phyloP scores from a whole-genome alignment of 2,888 invertebrate genomes.

The Gortyna flavago region DNA sequence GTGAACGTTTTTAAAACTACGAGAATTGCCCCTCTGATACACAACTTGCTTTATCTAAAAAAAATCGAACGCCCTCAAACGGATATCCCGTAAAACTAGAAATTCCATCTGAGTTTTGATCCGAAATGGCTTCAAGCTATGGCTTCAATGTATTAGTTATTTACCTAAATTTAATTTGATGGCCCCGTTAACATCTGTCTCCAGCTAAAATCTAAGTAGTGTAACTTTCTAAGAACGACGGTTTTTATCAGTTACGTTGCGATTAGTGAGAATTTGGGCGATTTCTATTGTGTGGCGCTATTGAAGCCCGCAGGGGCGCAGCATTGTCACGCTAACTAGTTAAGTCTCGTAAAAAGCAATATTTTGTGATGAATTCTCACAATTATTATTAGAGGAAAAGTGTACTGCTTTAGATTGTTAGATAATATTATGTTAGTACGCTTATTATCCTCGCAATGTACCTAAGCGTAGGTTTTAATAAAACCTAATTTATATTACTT shows the following conservation, averaged over 20 bases:
- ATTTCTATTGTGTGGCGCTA: slow-evolving; percentile 36
- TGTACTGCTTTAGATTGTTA: slow-evolving; percentile 33
- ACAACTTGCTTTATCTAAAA: not conserved
- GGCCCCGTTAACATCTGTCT: slow-evolving; percentile 1
- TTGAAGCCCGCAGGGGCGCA: slow-evolving; percentile 13
- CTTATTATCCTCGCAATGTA: too few species aligned
- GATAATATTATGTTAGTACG: slow-evolving; percentile 28
- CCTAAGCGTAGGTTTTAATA: too few species aligned
- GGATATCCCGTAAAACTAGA: too few species aligned
- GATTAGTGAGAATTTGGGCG: slow-evolving; percentile 51
- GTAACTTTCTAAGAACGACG: slow-evolving; percentile 19
- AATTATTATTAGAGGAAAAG: slow-evolving; percentile 48
- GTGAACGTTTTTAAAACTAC: too few species aligned
- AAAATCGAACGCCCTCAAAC: too few species aligned
- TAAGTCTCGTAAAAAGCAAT: slow-evolving; percentile 35
- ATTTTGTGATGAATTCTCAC: slow-evolving; percentile 53
- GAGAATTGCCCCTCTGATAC: not conserved
- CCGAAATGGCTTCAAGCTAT: not conserved
- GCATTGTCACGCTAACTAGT: slow-evolving; percentile 49
- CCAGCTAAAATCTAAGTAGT: slow-evolving; percentile 27
- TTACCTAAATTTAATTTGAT: not conserved
- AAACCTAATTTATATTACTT: too few species aligned
- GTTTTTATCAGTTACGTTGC: slow-evolving; percentile 33
- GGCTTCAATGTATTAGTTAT: too few species aligned
- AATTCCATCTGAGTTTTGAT: not conserved